These are phyloP conservation scores for Barbus barbus DNA, from an alignment of 2,113 vertebrate genomes.

Conservation along the genomic window DNA sequence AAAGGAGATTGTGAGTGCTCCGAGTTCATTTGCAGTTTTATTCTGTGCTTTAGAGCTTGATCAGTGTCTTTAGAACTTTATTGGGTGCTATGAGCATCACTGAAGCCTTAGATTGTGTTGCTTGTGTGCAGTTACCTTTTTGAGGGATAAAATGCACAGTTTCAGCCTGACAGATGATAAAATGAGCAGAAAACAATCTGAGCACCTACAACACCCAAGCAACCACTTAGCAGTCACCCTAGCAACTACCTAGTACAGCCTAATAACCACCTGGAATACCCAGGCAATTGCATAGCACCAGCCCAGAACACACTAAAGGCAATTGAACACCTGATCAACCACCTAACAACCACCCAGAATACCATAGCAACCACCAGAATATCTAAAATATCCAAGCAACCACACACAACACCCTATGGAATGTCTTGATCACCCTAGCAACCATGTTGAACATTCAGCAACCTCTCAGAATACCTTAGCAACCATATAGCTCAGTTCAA, in stretches of 20 bases:
- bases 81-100: neutral
- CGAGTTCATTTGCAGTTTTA: constrained; percentile 6
- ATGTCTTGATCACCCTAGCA: too few relatives aligned
- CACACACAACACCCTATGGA: neutral
- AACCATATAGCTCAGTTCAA: neutral
- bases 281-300: neutral
- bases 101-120: neutral
- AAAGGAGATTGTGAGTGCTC: neutral
- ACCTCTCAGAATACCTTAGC: too few relatives aligned
- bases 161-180: neutral
- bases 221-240: neutral
- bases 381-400: neutral
- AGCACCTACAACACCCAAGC: neutral
- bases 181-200: neutral
- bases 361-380: neutral
- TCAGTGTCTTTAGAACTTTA: neutral
- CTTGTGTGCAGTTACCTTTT: neutral
- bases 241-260: neutral
- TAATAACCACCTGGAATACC: neutral
- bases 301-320: neutral
- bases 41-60: neutral
- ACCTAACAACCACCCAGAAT: neutral
- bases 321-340: neutral
- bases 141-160: neutral
- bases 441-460: too few relatives aligned